phyloP scores from a whole-genome alignment of 2,888 invertebrate species.

The Biston betularia region DNA sequence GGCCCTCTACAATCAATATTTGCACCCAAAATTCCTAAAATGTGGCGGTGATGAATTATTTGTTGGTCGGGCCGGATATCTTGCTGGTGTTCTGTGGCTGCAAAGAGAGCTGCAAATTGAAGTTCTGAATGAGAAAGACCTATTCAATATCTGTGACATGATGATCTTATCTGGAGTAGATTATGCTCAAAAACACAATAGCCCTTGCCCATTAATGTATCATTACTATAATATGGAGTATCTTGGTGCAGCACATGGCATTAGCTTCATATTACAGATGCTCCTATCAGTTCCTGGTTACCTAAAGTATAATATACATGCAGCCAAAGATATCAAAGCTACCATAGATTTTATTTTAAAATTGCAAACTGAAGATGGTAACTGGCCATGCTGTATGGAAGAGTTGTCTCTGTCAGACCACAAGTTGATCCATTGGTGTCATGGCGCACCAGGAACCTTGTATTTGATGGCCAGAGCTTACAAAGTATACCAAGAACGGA shows the following conservation, averaged over 20 bases:
- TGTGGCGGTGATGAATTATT: slow-evolving; percentile 94
- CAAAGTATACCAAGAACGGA: slow-evolving; percentile 89
- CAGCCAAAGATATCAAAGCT: slow-evolving; percentile 86
- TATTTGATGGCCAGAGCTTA: slow-evolving; percentile 94
- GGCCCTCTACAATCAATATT: slow-evolving; percentile 66
- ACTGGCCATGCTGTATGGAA: slow-evolving; percentile 91
- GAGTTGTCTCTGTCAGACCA: slow-evolving; percentile 87
- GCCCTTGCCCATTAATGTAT: slow-evolving; percentile 91
- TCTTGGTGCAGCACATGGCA: slow-evolving; percentile 89
- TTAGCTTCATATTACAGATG: slow-evolving; percentile 86
- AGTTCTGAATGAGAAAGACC: slow-evolving; percentile 74
- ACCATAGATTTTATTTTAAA: slow-evolving; percentile 89
- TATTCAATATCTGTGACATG: slow-evolving; percentile 88
- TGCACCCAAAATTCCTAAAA: slow-evolving; percentile 83
- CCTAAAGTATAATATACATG: slow-evolving; percentile 79
- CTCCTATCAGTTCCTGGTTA: slow-evolving; percentile 82
- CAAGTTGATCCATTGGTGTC: slow-evolving; percentile 95
- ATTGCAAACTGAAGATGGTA: slow-evolving; percentile 90
- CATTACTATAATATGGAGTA: slow-evolving; percentile 91
- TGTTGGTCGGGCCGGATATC: slow-evolving; percentile 94
- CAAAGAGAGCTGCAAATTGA: slow-evolving; percentile 81
- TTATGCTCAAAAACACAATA: slow-evolving; percentile 86
- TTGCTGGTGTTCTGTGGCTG: slow-evolving; percentile 92
- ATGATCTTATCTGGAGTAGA: slow-evolving; percentile 90
- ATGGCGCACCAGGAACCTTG: slow-evolving; percentile 93